Percentiles rank a stretch among this genome's conserved stretches.
phyloP scores from a whole-genome alignment of 2,797 vertebrate genomes.

The Neosalanx taihuensis region DNA sequence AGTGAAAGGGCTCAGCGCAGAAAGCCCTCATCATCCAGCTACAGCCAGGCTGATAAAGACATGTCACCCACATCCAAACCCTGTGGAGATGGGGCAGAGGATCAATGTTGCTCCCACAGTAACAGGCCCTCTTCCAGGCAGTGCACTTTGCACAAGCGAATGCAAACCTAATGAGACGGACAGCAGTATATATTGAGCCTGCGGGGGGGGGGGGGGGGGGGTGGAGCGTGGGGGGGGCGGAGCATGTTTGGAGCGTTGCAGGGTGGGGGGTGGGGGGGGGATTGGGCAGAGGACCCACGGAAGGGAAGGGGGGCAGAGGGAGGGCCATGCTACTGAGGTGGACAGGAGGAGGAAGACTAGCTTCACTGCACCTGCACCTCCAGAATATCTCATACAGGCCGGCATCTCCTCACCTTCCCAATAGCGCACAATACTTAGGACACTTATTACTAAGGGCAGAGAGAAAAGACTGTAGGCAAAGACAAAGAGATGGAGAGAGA shows the following conservation, averaged over 20 bases:
- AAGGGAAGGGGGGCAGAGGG: too few species aligned
- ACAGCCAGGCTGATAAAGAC: slow-evolving; percentile 22
- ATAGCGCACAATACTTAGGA: too few species aligned
- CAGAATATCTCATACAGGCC: neutral
- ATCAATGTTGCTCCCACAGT: slow-evolving; percentile 40
- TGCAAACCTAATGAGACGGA: slow-evolving; percentile 60
- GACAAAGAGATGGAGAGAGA: too few species aligned
- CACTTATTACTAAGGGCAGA: too few species aligned
- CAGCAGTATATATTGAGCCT: slow-evolving; percentile 31
- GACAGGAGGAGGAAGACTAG: slow-evolving; percentile 30
- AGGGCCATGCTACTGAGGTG: slow-evolving; percentile 10
- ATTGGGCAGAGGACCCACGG: slow-evolving; percentile 11
- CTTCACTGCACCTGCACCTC: neutral
- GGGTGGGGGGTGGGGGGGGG: neutral
- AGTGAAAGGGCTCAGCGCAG: neutral
- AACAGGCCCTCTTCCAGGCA: slow-evolving; percentile 44
- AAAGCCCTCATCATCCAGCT: too few species aligned
- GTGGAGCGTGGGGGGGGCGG: neutral
- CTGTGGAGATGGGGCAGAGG: slow-evolving; percentile 31
- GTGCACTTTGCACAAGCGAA: slow-evolving; percentile 53
- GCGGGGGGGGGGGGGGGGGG: slow-evolving; percentile 8
- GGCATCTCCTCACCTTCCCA: too few species aligned
- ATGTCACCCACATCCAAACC: slow-evolving; percentile 47
- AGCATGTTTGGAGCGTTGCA: neutral
- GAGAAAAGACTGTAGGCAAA: too few species aligned